Evolutionary conservation across 2,797 vertebrate species (phyloP), one percentile per base, ranked within the genome.

Genomic region (Vireo griseus): DNA sequence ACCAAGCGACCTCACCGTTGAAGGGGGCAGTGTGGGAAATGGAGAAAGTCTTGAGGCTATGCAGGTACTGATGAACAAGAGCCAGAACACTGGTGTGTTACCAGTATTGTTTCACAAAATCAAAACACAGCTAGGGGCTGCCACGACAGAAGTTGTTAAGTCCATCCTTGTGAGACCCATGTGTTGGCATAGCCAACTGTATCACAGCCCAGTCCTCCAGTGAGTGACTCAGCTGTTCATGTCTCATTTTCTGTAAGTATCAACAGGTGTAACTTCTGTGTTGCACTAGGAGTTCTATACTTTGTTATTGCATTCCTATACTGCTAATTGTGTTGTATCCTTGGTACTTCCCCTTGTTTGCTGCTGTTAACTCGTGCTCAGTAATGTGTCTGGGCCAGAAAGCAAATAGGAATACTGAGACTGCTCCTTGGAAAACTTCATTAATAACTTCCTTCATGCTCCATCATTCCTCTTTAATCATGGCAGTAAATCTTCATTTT

Each of bases 291-390:
- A 86, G 40, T 33, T n/a, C 17, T 25, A 9, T 6, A n/a, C 13
- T 12, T 67, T n/a, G 8, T 51, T 75, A 21, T 10, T 79, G 25
- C 1, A 0, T 92, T 52, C 10, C 22, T 77, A 0, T 40, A 31
- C 24, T 61, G 31, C n/a, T 69, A 29, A 28, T 58, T 55, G 21
- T 71, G 21, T 33, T 59, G 22, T 76, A 39, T 40, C 17, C 18
- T 39, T 47, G 35, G 48, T 40, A 13, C 44, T 76, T 87, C 59
- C 25, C 19, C 13, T 28, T 61, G 15, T 77, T 86, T 68, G n/a
- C 31, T 68, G 20, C 40, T 57, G 5, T 51, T 73, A n/a, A 14
- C 35, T 75, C 1, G 0, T 1, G 4, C n/a, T 72, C 2, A 0
- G 11, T 54, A 47, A 29, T 21, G 11, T 45, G 11, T 2, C 20